A percentile compares a stretch with the other conserved stretches of the same genome.
Conservation (phyloP, 1,140 invertebrate species). For the Drusus annulatus region DNA sequence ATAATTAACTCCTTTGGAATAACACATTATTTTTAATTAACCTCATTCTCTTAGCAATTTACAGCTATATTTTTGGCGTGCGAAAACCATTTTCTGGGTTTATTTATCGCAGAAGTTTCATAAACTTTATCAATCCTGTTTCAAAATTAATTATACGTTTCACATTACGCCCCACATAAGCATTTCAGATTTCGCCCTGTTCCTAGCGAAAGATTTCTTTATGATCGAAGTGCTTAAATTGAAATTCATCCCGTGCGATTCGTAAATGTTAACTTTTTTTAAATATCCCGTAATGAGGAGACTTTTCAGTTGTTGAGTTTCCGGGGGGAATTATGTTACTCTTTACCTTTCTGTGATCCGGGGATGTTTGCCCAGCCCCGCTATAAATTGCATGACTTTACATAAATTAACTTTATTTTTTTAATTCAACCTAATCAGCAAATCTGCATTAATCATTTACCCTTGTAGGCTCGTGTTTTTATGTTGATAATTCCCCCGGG, state of each 20-base stretch:
- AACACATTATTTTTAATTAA: no score
- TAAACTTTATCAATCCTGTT: no score
- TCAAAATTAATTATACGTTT: no score
- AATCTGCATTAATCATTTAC: conserved; percentile 49
- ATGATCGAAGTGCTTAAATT: background rate
- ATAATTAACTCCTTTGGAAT: no score
- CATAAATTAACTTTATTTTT: conserved; percentile 48
- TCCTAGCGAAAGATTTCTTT: background rate
- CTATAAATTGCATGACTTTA: conserved; percentile 41
- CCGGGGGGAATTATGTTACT: background rate
- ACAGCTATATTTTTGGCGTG: no score
- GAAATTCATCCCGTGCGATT: background rate
- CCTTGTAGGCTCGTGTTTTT: conserved; percentile 39
- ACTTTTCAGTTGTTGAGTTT: conserved; percentile 4
- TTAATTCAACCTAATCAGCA: conserved; percentile 50
- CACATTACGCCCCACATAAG: no score
- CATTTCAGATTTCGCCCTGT: background rate
- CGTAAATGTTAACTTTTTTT: conserved; percentile 32
- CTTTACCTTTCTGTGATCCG: conserved; percentile 8
- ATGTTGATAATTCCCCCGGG: conserved; percentile 8
- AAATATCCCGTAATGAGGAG: conserved; percentile 20
- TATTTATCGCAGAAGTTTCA: no score
- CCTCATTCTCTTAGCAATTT: no score
- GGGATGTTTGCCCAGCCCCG: conserved; percentile 28
- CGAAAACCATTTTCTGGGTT: no score